Base-by-base conservation (phyloP, 2,113 vertebrate species). In the Colius striatus region DNA sequence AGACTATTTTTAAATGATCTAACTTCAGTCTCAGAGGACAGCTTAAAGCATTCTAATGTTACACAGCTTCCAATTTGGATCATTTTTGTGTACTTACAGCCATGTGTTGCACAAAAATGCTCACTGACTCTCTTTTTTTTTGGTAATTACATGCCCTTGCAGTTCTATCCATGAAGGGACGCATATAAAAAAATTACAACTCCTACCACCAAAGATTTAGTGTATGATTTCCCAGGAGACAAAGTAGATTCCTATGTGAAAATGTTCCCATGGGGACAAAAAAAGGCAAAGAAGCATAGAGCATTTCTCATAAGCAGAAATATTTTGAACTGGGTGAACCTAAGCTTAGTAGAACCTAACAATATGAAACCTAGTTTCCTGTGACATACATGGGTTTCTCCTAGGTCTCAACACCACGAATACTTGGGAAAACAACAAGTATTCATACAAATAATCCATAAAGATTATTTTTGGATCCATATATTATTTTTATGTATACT, bases 21-120 rank as follows among this genome's bases (percentile, higher is more conserved):
- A 63, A 41, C 34, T 93, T 76, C 41, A 90, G 13, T 11, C 32
- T 92, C 61, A 58, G 60, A 74, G 8, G 25, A 78, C n/a, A 86
- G 21, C 11, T 77, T 88, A 66, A 92, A 70, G 58, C 47, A 73
- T 12, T 72, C 26, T 43, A 17, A 67, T 29, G n/a, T 88, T 84
- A 48, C 50, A 47, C 10, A 82, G 47, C 47, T 86, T 94, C 50
- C 43, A 22, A 63, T 71, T 66, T 81, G 70, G 38, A 32, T 11
- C 74, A n/a, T 43, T 86, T 85, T 83, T 92, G 41, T 81, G 48
- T 48, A 63, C 36, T 84, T 75, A 84, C 45, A 94, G 51, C 23
- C 19, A n/a, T 0, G 3, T 38, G 13, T 29, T 74, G 88, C 15
- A 86, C 1, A 58, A 86, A 87, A 90, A 86, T 15, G 34, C 48